Base-by-base conservation (phyloP, 2,113 vertebrate species). In the Mormyrus iriodes region DNA sequence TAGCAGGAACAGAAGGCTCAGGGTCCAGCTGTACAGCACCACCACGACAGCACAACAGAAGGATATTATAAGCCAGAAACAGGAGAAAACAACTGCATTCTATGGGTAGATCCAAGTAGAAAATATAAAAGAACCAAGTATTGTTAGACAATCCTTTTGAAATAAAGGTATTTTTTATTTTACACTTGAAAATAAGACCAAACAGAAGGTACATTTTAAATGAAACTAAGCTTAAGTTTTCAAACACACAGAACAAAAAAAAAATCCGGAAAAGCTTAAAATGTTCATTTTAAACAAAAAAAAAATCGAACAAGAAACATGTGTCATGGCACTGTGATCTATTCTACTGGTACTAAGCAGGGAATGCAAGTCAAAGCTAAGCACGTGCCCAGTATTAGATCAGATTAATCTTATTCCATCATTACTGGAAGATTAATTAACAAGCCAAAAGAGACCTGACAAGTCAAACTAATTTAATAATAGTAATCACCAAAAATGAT, bases 361-460 rank as follows among this genome's bases (percentile, higher is more conserved):
- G 15, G 83, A 19, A 39, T 5, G 15, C 13, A 39, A 76, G 35
- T 79, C 31, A 79, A 79, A 39, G 44, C 44, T 24, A 49, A 46
- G 12, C 12, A 85, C 27, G 24, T n/a, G 24, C 24, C 13, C 83
- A 48, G 13, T 39, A 84, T 48, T 48, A 84, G 3, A 46, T 84
- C 82, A 48, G 35, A 84, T 84, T 84, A 84, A 24, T 84, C 82
- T 84, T 84, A 84, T 9, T 84, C 82, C 35, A 35, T 19, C 27
- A 86, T 86, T 86, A 42, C 49, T 55, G 48, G n/a, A 49, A 53
- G 51, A 53, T 53, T 86, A 86, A 86, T 31, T 49, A 86, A 35
- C 31, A 53, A 17, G 27, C 24, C 35, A 86, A 35, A 55, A 86
- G 15, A 53, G 46, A 83, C 42, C 79, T 83, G 42, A 46, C 9